Percentiles rank a stretch among this genome's conserved stretches.
These are phyloP conservation scores for Antheraea mylitta DNA, from an alignment of 1,140 invertebrate species.

Conservation along the genomic window DNA sequence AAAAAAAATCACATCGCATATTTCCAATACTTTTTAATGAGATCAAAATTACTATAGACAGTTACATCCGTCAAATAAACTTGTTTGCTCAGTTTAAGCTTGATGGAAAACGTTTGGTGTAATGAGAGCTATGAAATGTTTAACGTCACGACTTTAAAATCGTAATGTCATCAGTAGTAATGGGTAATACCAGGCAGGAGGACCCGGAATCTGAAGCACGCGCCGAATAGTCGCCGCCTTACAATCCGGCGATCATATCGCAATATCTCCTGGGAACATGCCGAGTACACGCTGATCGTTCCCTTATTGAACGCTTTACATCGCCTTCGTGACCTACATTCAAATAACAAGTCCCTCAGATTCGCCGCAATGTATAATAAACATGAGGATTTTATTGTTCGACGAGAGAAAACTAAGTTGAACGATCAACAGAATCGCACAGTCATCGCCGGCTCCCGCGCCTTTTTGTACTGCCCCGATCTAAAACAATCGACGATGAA, in stretches of 20 bases:
- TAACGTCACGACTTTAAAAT: constrained; percentile 52
- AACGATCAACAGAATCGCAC: constrained; percentile 38
- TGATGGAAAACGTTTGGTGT: constrained; percentile 67
- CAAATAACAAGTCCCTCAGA: constrained; percentile 8
- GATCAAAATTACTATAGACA: neutral
- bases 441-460: constrained; percentile 61
- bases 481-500: constrained; percentile 65
- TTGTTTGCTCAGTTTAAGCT: constrained; percentile 61
- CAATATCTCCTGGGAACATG: constrained; percentile 56
- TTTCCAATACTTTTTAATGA: neutral
- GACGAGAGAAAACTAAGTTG: neutral
- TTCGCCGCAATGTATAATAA: constrained; percentile 41
- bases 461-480: constrained; percentile 32
- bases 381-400: constrained; percentile 10
- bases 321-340: constrained; percentile 19
- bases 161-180: constrained; percentile 72
- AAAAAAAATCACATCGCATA: too few relatives aligned
- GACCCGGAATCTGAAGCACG: constrained; percentile 67
- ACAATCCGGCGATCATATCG: constrained; percentile 58
- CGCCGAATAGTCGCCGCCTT: constrained; percentile 54
- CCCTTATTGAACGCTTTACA: constrained; percentile 30
- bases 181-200: constrained; percentile 61
- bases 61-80: constrained; percentile 50
- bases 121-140: constrained; percentile 65
- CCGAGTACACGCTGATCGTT: constrained; percentile 33